A percentile compares a stretch with the other conserved stretches of the same genome.
These are phyloP conservation scores for Oscheius sp. DNA, from an alignment of 2,888 invertebrate genomes.

Conservation along the genomic window DNA sequence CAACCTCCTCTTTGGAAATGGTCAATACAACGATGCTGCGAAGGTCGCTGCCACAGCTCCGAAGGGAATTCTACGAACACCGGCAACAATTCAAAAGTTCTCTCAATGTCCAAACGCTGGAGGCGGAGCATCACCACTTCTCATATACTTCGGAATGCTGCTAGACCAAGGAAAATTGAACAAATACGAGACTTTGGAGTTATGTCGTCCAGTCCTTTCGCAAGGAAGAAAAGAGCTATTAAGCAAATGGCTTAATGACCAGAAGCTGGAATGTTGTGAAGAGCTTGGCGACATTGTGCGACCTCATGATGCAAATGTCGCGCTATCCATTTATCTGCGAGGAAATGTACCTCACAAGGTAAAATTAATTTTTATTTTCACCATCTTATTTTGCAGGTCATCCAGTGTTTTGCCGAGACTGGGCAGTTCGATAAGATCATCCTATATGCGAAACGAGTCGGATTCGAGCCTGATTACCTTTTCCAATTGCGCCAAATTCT, in stretches of 20 bases:
- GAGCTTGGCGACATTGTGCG: slow-evolving; percentile 98
- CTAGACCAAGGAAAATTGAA: slow-evolving; percentile 94
- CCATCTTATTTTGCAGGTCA: too few species aligned
- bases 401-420: slow-evolving; percentile 98
- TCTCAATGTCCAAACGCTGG: slow-evolving; percentile 89
- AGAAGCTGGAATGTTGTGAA: slow-evolving; percentile 90
- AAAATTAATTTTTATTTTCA: too few species aligned
- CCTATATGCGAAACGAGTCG: slow-evolving; percentile 95
- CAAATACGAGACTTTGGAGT: slow-evolving; percentile 95
- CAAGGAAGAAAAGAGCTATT: slow-evolving; percentile 79
- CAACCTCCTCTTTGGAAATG: slow-evolving; percentile 92
- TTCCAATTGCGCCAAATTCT: slow-evolving; percentile 91
- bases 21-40: slow-evolving; percentile 90
- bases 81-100: slow-evolving; percentile 96
- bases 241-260: slow-evolving; percentile 57
- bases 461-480: slow-evolving; percentile 96
- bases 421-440: slow-evolving; percentile 99
- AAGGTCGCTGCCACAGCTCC: slow-evolving; percentile 97
- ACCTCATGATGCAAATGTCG: slow-evolving; percentile 92
- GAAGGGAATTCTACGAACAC: slow-evolving; percentile 94
- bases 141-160: slow-evolving; percentile 97
- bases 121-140: slow-evolving; percentile 91
- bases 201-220: slow-evolving; percentile 93
- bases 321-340: slow-evolving; percentile 92
- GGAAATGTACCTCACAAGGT: slow-evolving; percentile 98